phyloP scores from a whole-genome alignment of 1,140 invertebrate genomes.

The Lepidurus couesii region DNA sequence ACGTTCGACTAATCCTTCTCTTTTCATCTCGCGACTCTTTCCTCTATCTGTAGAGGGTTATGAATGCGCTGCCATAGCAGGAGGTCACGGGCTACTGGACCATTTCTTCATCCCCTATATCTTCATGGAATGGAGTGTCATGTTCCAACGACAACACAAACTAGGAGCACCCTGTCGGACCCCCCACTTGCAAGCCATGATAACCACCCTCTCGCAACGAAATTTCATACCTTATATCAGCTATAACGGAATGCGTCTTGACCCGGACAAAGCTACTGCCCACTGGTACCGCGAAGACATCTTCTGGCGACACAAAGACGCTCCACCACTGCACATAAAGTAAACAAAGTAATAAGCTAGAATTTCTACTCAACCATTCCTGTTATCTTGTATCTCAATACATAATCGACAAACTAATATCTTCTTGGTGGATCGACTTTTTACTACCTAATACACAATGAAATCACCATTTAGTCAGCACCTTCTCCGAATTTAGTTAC shows the following conservation, averaged over 20 bases:
- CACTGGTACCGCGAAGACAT: constrained; percentile 26
- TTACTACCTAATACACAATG: no score
- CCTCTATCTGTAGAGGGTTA: constrained; percentile 39
- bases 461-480: no score
- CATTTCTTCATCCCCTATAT: constrained; percentile 40
- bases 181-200: constrained; percentile 7
- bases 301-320: constrained; percentile 26
- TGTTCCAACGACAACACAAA: constrained; percentile 25
- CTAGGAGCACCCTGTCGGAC: background rate
- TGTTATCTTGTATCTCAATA: background rate
- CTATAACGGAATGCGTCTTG: background rate
- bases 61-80: constrained; percentile 40
- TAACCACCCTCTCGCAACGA: background rate
- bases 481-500: no score
- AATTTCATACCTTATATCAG: constrained; percentile 25
- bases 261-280: background rate
- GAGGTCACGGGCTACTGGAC: constrained; percentile 37
- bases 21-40: background rate
- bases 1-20: background rate
- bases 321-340: background rate
- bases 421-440: no score
- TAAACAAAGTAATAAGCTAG: background rate
- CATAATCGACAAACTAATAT: background rate
- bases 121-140: constrained; percentile 43
- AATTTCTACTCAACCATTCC: background rate